A percentile compares a stretch with the other conserved stretches of the same genome.
phyloP scores from a whole-genome alignment of 2,888 invertebrate species.

The Diaphora mendica region DNA sequence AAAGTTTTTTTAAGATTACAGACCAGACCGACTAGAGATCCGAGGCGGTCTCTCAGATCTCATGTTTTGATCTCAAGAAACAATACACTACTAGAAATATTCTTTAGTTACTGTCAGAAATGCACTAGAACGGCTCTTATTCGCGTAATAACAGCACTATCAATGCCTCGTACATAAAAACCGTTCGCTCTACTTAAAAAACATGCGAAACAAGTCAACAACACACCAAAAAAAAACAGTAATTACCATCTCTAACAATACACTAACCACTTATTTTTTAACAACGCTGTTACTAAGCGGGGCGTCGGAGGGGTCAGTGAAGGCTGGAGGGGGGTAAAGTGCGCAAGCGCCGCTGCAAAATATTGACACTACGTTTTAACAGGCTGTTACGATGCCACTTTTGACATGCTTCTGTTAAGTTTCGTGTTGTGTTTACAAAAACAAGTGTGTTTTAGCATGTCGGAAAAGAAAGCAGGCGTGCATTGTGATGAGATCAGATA shows the following conservation, averaged over 20 bases:
- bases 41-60: not conserved
- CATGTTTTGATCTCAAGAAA: not conserved
- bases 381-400: conserved; percentile 24
- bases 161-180: not conserved
- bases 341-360: conserved; percentile 50
- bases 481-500: not conserved
- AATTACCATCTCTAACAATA: not conserved
- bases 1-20: not conserved
- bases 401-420: conserved; percentile 38
- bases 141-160: not conserved
- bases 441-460: conserved; percentile 24
- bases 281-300: conserved; percentile 5
- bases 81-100: not conserved
- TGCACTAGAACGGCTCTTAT: not conserved
- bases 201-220: not conserved
- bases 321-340: not conserved
- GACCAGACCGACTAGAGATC: not conserved
- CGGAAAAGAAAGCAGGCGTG: conserved; percentile 14
- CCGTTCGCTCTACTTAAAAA: not conserved
- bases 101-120: not conserved
- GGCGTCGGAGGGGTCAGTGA: conserved; percentile 5
- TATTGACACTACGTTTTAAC: conserved; percentile 51
- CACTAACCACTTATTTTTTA: conserved; percentile 10
- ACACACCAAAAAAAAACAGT: conserved; percentile 3
- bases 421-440: conserved; percentile 27